Base-by-base conservation (phyloP, 2,113 vertebrate genomes). In the Candoia aspera region DNA sequence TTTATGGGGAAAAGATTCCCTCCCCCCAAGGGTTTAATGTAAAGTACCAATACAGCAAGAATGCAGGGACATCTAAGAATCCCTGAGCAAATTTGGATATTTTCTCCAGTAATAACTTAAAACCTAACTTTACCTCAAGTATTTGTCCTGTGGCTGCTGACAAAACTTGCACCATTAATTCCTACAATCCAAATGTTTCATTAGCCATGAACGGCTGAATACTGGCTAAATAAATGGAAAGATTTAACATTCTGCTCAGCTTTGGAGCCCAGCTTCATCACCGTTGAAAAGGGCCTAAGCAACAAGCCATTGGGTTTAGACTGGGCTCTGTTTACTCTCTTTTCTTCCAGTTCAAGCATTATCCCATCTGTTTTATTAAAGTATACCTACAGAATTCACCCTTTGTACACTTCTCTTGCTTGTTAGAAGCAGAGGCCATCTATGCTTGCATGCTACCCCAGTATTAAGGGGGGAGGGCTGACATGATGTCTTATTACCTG, bases 111-210 rank as follows among this genome's bases (percentile, higher is more conserved):
- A 37, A 60, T 33, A 85, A 85, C 15, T 46, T 54, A 24, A 37
- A 55, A 54, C 19, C 23, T 21, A 55, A 68, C n/a, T 37, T 37
- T 53, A 49, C 49, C 62, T 33, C 23, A 53, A 90, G 62, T n/a
- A 55, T 90, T 79, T 73, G 53, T n/a, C 62, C 19, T 46, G 26
- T 49, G 88, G 29, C 60, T 89, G 88, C 26, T 54, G n/a, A 79
- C n/a, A 62, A 64, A 68, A 68, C 17, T 68, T 68, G 60, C 42
- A 68, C 42, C 60, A 29, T 73, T 79, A 49, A 79, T 37, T n/a
- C 62, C 68, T 64, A 54, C 24, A 53, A 73, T 89, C 88, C 46
- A 73, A 64, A 53, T 29, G 46, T 89, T 89, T 89, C 62, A 89
- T 29, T 64, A 89, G 49, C 46, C 60, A 68, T 73, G 26, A 89